Evolutionary conservation across 2,797 vertebrate species (phyloP), one percentile per base, ranked within the genome.

Genomic region (Corythornis leucogaster): DNA sequence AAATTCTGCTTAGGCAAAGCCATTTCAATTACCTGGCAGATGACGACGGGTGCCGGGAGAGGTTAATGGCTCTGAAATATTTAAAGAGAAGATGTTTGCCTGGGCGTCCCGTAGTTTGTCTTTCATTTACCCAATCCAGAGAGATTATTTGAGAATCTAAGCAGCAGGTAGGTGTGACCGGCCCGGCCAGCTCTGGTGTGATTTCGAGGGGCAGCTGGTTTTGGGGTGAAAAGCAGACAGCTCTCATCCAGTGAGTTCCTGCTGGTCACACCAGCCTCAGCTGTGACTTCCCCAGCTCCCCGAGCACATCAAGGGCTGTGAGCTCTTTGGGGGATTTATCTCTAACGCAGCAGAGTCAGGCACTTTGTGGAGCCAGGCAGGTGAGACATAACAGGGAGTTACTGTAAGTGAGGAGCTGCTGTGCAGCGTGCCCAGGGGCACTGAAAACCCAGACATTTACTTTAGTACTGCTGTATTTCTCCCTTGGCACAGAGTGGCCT

Each of bases 1-100:
- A 93, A 87, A 85, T 86, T 68, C 84, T 82, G 74, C 90, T 91
- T 89, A 78, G 92, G 91, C 80, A 70, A 70, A 93, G 91, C 63
- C 50, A 59, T 94, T 88, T 80, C 80, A 78, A 85, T 95, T 94
- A 89, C 85, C 85, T 94, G 88, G 66, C 31, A 53, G 73, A 76
- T 77, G 95, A 89, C 13, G 24, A 64, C 1, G 67, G 69, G 75
- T 31, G 20, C 68, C 15, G 48, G 19, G 68, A 48, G 87, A 92
- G 81, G 79, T 91, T 87, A 92, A 89, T 12, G 5, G 78, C 70
- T 80, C 74, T 89, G 43, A 88, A 92, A 92, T 24, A 71, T 89
- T 89, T 70, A 88, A 57, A 55, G 71, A 55, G 78, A 70, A 67
- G 59, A 31, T n/a, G 58, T 55, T 63, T 82, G 25, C 64, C 62